A percentile compares a stretch with the other conserved stretches of the same genome.
phyloP scores from a whole-genome alignment of 2,888 invertebrate species.

The Mayetiola destructor region DNA sequence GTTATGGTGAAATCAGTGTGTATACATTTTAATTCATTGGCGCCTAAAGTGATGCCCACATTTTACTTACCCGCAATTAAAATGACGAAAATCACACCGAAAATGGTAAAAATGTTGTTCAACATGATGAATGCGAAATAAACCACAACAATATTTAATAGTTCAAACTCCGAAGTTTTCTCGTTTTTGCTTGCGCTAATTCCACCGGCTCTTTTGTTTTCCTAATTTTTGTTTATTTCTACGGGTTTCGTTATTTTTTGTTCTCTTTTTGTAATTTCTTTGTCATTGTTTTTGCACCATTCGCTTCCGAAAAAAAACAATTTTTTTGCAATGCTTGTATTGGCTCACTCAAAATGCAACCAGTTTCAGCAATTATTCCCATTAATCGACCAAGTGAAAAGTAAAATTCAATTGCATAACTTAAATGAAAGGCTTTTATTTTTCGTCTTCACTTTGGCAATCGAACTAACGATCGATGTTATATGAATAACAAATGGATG shows the following conservation, averaged over 20 bases:
- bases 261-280: background rate
- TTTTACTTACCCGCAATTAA: background rate
- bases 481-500: background rate
- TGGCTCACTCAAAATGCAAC: no score
- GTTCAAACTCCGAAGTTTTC: background rate
- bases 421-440: background rate
- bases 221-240: slow-evolving; percentile 3
- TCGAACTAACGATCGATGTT: no score
- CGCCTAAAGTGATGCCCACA: no score
- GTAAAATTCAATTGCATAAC: background rate
- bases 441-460: no score
- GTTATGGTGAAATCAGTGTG: background rate
- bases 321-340: no score
- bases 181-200: background rate
- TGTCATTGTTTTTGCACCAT: background rate
- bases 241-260: background rate
- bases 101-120: background rate
- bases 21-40: background rate
- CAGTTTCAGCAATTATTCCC: no score
- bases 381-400: background rate
- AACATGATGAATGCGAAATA: slow-evolving; percentile 1
- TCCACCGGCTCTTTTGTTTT: background rate
- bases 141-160: background rate
- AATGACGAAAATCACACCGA: background rate
- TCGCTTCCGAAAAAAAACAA: no score